Conservation (phyloP, 1,140 invertebrate genomes). For the Drosophila lini region DNA sequence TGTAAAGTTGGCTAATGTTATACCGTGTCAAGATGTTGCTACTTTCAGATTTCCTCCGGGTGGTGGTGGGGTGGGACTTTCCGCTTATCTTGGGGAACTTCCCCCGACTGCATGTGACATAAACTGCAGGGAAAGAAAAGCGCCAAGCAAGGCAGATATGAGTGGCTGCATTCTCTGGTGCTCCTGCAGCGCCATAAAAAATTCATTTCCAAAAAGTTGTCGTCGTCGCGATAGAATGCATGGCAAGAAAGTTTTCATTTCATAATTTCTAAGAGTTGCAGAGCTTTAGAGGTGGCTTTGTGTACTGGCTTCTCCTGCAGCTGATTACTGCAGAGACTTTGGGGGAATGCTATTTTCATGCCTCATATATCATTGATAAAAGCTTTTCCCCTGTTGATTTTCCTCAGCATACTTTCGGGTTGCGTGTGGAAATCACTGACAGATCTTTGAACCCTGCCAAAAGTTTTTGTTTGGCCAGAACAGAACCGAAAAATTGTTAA, state of each 20-base stretch:
- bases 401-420: slow-evolving; percentile 40
- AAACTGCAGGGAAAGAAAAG: slow-evolving; percentile 56
- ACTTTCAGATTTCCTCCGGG: slow-evolving; percentile 18
- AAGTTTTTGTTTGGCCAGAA: slow-evolving; percentile 36
- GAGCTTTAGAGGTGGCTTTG: slow-evolving; percentile 34
- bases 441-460: slow-evolving; percentile 58
- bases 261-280: slow-evolving; percentile 38
- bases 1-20: slow-evolving; percentile 30
- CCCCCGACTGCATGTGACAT: slow-evolving; percentile 45
- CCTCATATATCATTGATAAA: slow-evolving; percentile 51
- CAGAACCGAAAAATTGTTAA: slow-evolving; percentile 53
- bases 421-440: slow-evolving; percentile 33
- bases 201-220: slow-evolving; percentile 65
- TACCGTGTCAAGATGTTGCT: slow-evolving; percentile 43
- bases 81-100: slow-evolving; percentile 24
- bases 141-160: slow-evolving; percentile 45
- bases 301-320: slow-evolving; percentile 13
- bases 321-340: slow-evolving; percentile 32
- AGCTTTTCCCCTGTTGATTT: slow-evolving; percentile 32
- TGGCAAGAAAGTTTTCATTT: slow-evolving; percentile 49
- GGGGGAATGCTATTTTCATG: slow-evolving; percentile 26
- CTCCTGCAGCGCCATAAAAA: slow-evolving; percentile 53
- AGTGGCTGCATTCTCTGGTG: slow-evolving; percentile 10
- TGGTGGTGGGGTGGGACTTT: slow-evolving; percentile 1
- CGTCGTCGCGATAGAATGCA: slow-evolving; percentile 32